Evolutionary conservation across 1,140 invertebrate genomes (phyloP), one percentile per base, ranked within the genome.

Genomic region (Dreissena polymorpha): DNA sequence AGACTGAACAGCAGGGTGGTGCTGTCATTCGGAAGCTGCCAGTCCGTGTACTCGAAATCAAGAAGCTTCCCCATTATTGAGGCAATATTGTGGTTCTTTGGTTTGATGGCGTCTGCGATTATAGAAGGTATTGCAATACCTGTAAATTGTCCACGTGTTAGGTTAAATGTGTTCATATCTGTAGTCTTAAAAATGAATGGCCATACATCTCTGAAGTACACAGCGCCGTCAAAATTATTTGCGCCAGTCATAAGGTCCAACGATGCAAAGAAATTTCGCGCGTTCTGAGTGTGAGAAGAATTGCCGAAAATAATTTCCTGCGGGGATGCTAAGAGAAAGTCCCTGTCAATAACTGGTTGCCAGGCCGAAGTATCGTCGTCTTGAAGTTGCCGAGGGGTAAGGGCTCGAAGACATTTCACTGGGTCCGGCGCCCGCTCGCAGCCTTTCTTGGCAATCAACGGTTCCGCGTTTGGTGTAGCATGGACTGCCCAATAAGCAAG

Each of bases 241-340:
- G 55, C 65, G 12, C 86, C 86, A n/a, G 77, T 74, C 0, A 86
- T n/a, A 13, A 86, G 49, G 53, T 86, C 83, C 3, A 86, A 60
- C 0, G 82, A 81, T 25, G 39, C 63, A 51, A 75, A 85, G 49
- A 85, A 79, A 2, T 68, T n/a, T 63, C 77, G 69, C 0, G 65
- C 21, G 8, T 64, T 57, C 13, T 39, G 39, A 51, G 86, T 74
- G 5, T 60, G 51, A 14, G 25, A 0, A 74, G 60, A 16, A 2
- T 67, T 67, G 10, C 29, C 2, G 23, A 57, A 23, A 0, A 64
- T 25, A 16, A 86, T 51, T n/a, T 85, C 60, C 1, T 13, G 12
- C 6, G 83, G 78, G 13, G 57, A 23, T 2, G 68, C 83, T 18
- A 51, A 27, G 7, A 86, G 29, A 12, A 85, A 71, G 5, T 86